Evolutionary conservation across 2,888 invertebrate genomes (phyloP), one percentile per base, ranked within the genome.

Genomic region (Caenorhabditis plicata): DNA sequence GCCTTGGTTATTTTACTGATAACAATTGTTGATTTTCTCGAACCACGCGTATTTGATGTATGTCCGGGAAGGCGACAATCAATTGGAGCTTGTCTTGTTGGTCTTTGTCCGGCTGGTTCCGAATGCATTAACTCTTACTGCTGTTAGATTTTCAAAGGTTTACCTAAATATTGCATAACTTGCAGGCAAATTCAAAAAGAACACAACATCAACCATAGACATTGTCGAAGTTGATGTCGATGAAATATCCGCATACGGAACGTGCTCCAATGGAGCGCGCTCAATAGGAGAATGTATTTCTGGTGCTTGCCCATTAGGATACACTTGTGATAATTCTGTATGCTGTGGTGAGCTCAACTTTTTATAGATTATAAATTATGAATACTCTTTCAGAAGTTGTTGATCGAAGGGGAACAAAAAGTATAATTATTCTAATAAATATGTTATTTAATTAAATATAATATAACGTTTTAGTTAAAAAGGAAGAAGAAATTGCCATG

Each of bases 121-220:
- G 70, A 73, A 46, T 74, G 74, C 36, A 64, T 74, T 22, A 71
- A 67, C 40, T 65, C 67, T 1, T 65, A 68, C 38, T 74, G 74
- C 51, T 74, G 74, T 68, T 17, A 4, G 20, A 13, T 23, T 25
- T 15, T 38, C 39, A 17, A 31, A 26, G 13, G n/a, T 9, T 36
- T 36, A n/a, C 22, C 29, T 39, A 4, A 23, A 4, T 40, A 19
- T 32, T 42, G 9, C 2, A n/a, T 11, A 4, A 15, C 19, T 35
- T 50, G 13, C 15, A 58, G 58, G 58, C 31, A 60, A 60, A 27
- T 46, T 45, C 39, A 46, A 47, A n/a, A 61, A 55, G 40, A 19
- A 43, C 1, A 38, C 50, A 17, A 25, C 29, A 4, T 17, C 48
- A 7, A 40, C 55, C 5, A 7, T 50, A 2, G 49, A 54, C 13